Evolutionary conservation across 1,140 invertebrate genomes (phyloP), one percentile per base, ranked within the genome.

Genomic region (Caenorhabditis elegans): DNA sequence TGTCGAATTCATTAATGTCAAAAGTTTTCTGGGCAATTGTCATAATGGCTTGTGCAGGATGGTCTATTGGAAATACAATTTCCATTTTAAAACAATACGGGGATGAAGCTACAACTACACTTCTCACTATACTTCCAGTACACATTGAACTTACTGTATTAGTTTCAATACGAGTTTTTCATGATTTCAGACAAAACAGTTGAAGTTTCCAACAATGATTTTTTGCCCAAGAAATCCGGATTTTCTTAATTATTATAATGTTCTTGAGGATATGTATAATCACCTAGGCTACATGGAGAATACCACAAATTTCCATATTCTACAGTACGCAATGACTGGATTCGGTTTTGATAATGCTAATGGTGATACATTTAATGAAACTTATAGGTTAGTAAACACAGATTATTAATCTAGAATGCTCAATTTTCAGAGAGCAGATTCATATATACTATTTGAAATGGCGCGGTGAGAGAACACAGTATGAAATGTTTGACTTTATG

Each of bases 401-500:
- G 39, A 36, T 39, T 0, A 22, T 6, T 5, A 34, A 34, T 11
- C 24, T 31, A 8, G 15, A 70, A 10, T 19, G 22, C 19, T 10
- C 13, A 17, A 39, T 1, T 13, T 70, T 39, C 10, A 70, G 60
- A 70, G 60, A 70, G 34, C 36, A 70, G 22, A 39, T 70, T 11
- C 60, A 24, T 13, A 31, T n/a, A 1, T 39, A 70, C 10, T 70
- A 70, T 22, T 1, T 70, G 34, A 39, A 70, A 24, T 70, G 60
- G 60, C 31, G 60, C 3, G 34, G n/a, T 13, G 39, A 70, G 11
- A 31, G 60, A 39, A 70, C 60, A 3, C 60, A 70, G 22, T 70
- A 70, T 13, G 80, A 81, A 31, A 81, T 81, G 80, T 81, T 81
- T 24, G 60, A 75, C 19, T 81, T 81, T 34, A 81, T 81, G n/a